Evolutionary conservation across 2,888 invertebrate species (phyloP).

Genomic region (Epistrophe grossulariae): DNA sequence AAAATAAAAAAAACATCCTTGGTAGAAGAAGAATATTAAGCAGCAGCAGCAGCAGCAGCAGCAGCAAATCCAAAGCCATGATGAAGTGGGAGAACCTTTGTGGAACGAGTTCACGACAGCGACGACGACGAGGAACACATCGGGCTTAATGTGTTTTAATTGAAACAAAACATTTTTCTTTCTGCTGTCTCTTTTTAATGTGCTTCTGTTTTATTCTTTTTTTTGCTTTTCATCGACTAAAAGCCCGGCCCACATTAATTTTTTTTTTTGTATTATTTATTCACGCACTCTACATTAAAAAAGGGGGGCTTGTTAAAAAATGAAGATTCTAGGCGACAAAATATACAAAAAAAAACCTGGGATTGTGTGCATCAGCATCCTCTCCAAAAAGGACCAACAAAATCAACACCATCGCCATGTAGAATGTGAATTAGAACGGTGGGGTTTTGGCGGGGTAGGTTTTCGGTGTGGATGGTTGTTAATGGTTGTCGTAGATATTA

Average conservation of each 20-base stretch:
- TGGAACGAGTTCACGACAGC: constrained; percentile 17
- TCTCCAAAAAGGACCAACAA: neutral
- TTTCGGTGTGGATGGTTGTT: neutral
- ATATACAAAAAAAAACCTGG: constrained; percentile 29
- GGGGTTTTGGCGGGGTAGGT: neutral
- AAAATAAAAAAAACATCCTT: neutral
- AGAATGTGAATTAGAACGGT: neutral
- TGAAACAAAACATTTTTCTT: constrained; percentile 71
- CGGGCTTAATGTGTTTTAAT: constrained; percentile 68
- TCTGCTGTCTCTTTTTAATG: constrained; percentile 65
- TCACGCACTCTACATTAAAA: neutral
- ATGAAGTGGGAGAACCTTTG: constrained; percentile 61
- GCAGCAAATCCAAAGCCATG: constrained; percentile 53
- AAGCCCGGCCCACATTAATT: constrained; percentile 69
- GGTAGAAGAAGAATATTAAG: constrained; percentile 27
- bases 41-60: constrained; percentile 32
- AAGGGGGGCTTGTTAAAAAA: constrained; percentile 21
- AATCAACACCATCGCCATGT: neutral
- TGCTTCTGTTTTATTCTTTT: constrained; percentile 43
- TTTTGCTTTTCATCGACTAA: constrained; percentile 58
- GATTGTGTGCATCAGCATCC: constrained; percentile 32
- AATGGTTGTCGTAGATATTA: constrained; percentile 24
- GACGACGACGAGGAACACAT: constrained; percentile 34
- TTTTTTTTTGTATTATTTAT: constrained; percentile 29
- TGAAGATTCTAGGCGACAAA: constrained; percentile 56